These are phyloP conservation scores for Thunnus maccoyii DNA, from an alignment of 2,113 vertebrate genomes.

Conservation along the genomic window DNA sequence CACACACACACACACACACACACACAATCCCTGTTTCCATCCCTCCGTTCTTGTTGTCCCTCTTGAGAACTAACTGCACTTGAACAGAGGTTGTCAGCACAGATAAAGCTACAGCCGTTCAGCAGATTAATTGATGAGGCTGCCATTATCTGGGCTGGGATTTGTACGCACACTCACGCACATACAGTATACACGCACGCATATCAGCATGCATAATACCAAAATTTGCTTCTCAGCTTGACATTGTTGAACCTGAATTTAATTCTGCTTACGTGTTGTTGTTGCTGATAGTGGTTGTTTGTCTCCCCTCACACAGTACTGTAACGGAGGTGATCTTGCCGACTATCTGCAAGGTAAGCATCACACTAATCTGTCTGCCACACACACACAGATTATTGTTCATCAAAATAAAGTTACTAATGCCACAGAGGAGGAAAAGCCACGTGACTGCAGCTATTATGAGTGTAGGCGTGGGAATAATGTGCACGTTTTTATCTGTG, in stretches of 20 bases:
- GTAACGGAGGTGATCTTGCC: constrained; percentile 98
- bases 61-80: constrained; percentile 1
- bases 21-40: background rate
- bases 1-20: too few species aligned
- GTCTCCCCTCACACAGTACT: constrained; percentile 88
- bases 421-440: constrained; percentile 22
- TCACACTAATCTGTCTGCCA: constrained; percentile 20
- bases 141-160: background rate
- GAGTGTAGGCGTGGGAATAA: constrained; percentile 21
- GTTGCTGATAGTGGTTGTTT: constrained; percentile 46
- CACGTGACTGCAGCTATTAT: constrained; percentile 7
- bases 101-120: constrained; percentile 14
- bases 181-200: background rate
- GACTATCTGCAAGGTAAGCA: constrained; percentile 98
- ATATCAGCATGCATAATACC: background rate
- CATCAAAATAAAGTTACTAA: constrained; percentile 47
- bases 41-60: background rate
- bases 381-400: constrained; percentile 23
- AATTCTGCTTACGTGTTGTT: background rate
- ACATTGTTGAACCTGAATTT: constrained; percentile 20
- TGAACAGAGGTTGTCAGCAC: constrained; percentile 2
- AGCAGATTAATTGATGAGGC: constrained; percentile 35
- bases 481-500: constrained; percentile 7
- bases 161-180: background rate
- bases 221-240: constrained; percentile 8